Evolutionary conservation across 1,140 invertebrate species (phyloP), one percentile per base, ranked within the genome.

Genomic region (Papilio machaon): DNA sequence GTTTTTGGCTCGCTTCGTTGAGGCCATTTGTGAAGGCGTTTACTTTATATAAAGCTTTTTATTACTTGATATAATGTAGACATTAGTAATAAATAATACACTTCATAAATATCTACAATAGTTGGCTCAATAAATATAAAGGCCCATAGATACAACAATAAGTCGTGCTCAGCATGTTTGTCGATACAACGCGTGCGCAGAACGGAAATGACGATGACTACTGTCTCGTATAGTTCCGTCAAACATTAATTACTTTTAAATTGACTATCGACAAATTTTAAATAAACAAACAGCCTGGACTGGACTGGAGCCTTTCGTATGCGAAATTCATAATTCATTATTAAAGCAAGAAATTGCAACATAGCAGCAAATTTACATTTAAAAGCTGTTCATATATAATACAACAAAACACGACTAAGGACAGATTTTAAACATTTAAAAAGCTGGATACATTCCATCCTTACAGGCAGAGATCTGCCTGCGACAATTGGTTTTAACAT

Each of bases 161-260:
- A 67, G 64, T 30, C 64, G 64, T 67, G 64, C 64, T 67, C 30
- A 35, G 64, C 23, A 7, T 67, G 30, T 15, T 67, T 67, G 64
- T 6, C 60, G 9, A 64, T 30, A 4, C 64, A 38, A 67, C 64
- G 23, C 64, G 64, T 67, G 64, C 64, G 64, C 35, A 38, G 64
- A 67, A 35, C 30, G 64, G 64, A 70, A 35, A 23, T 70, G 23
- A 70, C 64, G 64, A 35, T 35, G 3, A 2, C 30, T 11, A 64
- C 60, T 30, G 64, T 70, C 30, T 70, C 23, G 30, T 70, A 35
- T 35, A 70, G 64, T 70, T 70, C 64, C 64, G 64, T 35, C 64
- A 30, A 70, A 70, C 23, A 70, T 35, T 70, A 38, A 70, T 70
- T 17, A 70, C 19, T 30, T 64, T 30, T 64, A 15, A 70, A 70